Percentiles rank a stretch among this genome's conserved stretches.
These are phyloP conservation scores for Anolis carolinensis DNA, from an alignment of 2,113 vertebrate species.

Conservation along the genomic window DNA sequence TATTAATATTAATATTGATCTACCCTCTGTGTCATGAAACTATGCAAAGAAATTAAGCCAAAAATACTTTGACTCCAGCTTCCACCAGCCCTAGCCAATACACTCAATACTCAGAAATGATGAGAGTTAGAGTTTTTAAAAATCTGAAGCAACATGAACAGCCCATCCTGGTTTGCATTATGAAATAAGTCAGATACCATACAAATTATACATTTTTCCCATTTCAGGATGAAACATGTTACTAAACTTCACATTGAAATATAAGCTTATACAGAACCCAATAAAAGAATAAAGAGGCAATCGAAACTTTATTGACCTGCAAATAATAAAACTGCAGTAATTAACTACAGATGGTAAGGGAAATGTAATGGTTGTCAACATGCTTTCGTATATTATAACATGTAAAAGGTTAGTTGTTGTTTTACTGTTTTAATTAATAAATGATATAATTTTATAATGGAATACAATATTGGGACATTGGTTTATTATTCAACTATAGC, in stretches of 20 bases:
- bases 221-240: constrained; percentile 54
- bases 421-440: constrained; percentile 76
- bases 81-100: no score
- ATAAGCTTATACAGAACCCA: constrained; percentile 61
- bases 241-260: constrained; percentile 67
- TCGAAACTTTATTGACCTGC: constrained; percentile 75
- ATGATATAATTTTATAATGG: constrained; percentile 72
- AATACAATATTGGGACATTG: constrained; percentile 38
- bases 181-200: constrained; percentile 33
- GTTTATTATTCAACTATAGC: constrained; percentile 48
- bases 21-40: no score
- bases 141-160: not conserved
- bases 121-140: not conserved
- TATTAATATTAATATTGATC: no score
- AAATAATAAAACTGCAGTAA: constrained; percentile 78
- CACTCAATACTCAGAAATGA: not conserved
- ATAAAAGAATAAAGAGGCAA: constrained; percentile 71
- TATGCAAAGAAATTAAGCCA: no score
- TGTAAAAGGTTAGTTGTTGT: constrained; percentile 49
- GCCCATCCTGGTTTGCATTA: not conserved
- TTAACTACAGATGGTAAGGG: constrained; percentile 74
- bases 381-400: constrained; percentile 42
- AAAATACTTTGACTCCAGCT: not conserved
- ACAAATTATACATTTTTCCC: constrained; percentile 47
- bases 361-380: constrained; percentile 64